These are phyloP conservation scores for Pterocles burchelli DNA, from an alignment of 2,113 vertebrate genomes.

Conservation along the genomic window DNA sequence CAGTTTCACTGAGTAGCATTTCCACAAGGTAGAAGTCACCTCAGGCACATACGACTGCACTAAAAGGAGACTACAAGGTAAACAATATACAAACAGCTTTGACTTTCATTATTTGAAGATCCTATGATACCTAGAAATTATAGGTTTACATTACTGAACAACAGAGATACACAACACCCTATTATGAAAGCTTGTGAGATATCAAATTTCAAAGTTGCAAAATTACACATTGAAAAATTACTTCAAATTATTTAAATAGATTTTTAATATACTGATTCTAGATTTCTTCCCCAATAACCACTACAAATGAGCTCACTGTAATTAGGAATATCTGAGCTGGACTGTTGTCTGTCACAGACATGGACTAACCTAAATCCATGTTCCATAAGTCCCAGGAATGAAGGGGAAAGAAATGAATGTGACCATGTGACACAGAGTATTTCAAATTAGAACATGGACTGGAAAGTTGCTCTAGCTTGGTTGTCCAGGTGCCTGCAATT, in stretches of 20 bases:
- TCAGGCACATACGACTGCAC: not conserved
- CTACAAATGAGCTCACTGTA: not conserved
- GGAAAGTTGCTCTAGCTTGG: not conserved
- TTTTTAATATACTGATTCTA: not conserved
- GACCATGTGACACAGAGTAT: not conserved
- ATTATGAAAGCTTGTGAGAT: not conserved
- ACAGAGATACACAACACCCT: not conserved
- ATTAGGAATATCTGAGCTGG: not conserved
- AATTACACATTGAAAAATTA: not conserved
- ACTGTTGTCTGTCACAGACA: not conserved
- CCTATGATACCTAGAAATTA: not conserved
- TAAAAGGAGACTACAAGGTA: not conserved
- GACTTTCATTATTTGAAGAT: not conserved
- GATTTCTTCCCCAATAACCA: not conserved
- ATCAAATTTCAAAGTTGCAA: not conserved
- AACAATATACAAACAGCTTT: not conserved
- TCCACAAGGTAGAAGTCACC: not conserved
- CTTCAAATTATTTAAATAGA: not conserved
- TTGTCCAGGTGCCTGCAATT: not conserved
- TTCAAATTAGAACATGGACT: not conserved
- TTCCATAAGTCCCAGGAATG: not conserved
- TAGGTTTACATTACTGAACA: not conserved
- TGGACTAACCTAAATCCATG: not conserved
- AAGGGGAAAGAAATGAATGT: not conserved
- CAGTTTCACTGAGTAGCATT: not conserved